phyloP scores from a whole-genome alignment of 2,113 vertebrate genomes.

The Cebidichthys violaceus region DNA sequence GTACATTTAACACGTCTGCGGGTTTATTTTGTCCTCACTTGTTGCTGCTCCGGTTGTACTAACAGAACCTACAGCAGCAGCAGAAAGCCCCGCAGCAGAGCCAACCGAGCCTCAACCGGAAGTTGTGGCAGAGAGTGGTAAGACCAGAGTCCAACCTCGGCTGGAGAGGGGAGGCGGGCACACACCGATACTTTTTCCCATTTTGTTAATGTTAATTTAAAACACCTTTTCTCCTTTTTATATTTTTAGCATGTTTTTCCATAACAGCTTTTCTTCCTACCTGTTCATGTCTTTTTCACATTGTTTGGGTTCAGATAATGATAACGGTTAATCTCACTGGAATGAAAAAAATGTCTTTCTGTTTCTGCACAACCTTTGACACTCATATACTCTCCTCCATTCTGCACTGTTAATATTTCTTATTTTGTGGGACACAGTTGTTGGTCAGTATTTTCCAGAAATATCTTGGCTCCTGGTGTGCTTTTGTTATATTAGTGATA shows the following conservation, averaged over 20 bases:
- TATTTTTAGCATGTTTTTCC: constrained; percentile 4
- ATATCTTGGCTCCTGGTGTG: constrained; percentile 16
- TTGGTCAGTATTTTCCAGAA: neutral
- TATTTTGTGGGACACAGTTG: neutral
- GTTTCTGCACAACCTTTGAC: constrained; percentile 14
- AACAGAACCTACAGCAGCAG: constrained; percentile 66
- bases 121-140: constrained; percentile 73
- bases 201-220: constrained; percentile 15
- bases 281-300: constrained; percentile 11
- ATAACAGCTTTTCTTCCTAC: constrained; percentile 33
- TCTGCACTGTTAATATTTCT: constrained; percentile 2
- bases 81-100: constrained; percentile 60
- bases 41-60: constrained; percentile 39
- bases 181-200: neutral
- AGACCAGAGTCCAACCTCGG: constrained; percentile 47
- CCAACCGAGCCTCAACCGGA: constrained; percentile 50
- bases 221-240: constrained; percentile 20
- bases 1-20: neutral
- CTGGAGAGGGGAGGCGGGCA: constrained; percentile 31
- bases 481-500: constrained; percentile 16
- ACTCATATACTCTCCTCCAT: constrained; percentile 6
- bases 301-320: constrained; percentile 38
- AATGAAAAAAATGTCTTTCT: neutral
- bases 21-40: constrained; percentile 29
- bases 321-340: constrained; percentile 40